Evolutionary conservation across 2,888 invertebrate genomes (phyloP).

Genomic region (Muscina levida): DNA sequence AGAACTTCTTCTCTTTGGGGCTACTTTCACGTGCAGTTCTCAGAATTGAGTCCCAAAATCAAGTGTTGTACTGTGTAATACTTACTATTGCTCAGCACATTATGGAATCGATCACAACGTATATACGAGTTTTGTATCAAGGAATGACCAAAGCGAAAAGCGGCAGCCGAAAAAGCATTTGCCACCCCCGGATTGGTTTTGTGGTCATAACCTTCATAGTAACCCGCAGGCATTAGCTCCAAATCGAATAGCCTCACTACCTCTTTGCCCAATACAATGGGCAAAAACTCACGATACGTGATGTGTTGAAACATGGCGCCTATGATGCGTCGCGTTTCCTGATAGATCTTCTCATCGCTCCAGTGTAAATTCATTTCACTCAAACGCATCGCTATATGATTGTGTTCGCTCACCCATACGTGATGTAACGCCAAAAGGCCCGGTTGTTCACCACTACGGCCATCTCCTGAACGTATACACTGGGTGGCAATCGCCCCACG

Average conservation of each 20-base stretch:
- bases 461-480: conserved; percentile 90
- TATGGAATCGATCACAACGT: conserved; percentile 86
- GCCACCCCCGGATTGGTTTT: conserved; percentile 87
- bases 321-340: conserved; percentile 90
- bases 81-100: conserved; percentile 87
- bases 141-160: conserved; percentile 93
- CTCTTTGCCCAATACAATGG: conserved; percentile 88
- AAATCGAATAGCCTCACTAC: conserved; percentile 89
- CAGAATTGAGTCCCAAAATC: too few relatives aligned
- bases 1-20: too few relatives aligned
- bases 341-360: conserved; percentile 93
- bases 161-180: conserved; percentile 90
- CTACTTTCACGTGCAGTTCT: too few relatives aligned
- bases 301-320: conserved; percentile 91
- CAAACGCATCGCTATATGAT: conserved; percentile 86
- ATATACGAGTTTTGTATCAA: conserved; percentile 90
- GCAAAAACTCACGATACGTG: conserved; percentile 90
- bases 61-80: not conserved
- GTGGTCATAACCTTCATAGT: conserved; percentile 85
- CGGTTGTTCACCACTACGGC: conserved; percentile 89
- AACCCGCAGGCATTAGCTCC: conserved; percentile 85
- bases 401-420: conserved; percentile 80
- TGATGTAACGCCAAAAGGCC: conserved; percentile 80
- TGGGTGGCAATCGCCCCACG: conserved; percentile 86
- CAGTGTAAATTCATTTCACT: conserved; percentile 89